Conservation (phyloP, 2,888 invertebrate species). For the Pyrgus malvae region DNA sequence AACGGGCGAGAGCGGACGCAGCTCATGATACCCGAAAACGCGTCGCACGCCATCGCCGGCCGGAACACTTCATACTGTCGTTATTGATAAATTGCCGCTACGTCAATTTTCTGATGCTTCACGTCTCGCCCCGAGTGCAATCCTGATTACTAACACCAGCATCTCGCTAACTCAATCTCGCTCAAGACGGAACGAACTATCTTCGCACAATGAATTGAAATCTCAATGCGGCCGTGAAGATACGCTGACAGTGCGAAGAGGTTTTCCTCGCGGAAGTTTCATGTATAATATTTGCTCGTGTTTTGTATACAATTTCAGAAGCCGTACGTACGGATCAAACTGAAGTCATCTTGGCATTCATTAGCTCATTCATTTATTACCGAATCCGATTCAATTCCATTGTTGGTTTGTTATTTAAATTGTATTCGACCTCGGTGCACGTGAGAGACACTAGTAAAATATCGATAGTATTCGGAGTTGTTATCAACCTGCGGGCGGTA, state of each 20-base stretch:
- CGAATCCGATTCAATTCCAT: conserved; percentile 8
- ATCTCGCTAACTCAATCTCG: conserved; percentile 10
- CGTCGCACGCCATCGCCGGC: conserved; percentile 47
- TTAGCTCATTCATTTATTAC: conserved; percentile 12
- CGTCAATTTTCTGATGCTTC: conserved; percentile 61
- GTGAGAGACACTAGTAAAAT: neutral
- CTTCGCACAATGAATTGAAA: conserved; percentile 4
- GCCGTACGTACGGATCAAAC: neutral
- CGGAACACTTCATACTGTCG: conserved; percentile 76
- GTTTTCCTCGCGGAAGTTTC: conserved; percentile 9
- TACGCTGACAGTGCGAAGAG: conserved; percentile 2
- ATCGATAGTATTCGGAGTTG: neutral
- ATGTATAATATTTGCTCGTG: neutral
- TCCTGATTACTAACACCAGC: conserved; percentile 33
- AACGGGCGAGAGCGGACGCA: conserved; percentile 28
- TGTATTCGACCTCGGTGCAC: neutral
- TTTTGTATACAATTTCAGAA: neutral
- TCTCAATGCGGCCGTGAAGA: neutral
- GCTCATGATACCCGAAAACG: conserved; percentile 62
- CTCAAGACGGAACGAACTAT: conserved; percentile 13
- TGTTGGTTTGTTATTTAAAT: conserved; percentile 14
- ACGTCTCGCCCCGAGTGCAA: conserved; percentile 47
- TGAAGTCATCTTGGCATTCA: conserved; percentile 5
- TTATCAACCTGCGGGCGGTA: conserved; percentile 15
- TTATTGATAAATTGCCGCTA: conserved; percentile 78